Evolutionary conservation across 2,797 vertebrate species (phyloP).

Genomic region (Hypotaenidia okinawae): DNA sequence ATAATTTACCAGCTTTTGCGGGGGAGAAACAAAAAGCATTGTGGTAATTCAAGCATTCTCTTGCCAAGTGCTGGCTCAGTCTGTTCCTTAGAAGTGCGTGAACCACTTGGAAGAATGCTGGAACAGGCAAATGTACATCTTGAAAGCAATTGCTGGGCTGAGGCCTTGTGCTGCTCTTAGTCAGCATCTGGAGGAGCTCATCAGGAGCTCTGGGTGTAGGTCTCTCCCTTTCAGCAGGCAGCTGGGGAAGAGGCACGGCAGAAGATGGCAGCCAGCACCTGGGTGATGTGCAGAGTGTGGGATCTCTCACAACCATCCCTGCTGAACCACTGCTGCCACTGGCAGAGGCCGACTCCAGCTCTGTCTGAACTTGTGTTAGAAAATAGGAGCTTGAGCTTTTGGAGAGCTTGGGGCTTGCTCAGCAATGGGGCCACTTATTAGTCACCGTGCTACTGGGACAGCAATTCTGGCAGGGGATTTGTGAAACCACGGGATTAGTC

Average conservation of each 20-base stretch:
- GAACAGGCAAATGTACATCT: not conserved
- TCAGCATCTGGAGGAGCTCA: not conserved
- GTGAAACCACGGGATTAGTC: not conserved
- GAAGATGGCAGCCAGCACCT: not conserved
- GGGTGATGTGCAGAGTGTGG: fast-evolving
- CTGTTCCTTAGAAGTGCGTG: not conserved
- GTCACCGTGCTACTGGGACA: constrained; percentile 3
- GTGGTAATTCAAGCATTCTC: not conserved
- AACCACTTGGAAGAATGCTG: not conserved
- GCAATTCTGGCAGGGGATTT: not conserved
- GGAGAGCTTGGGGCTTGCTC: constrained; percentile 26
- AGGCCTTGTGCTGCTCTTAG: not conserved
- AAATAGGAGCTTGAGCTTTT: not conserved
- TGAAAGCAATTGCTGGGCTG: fast-evolving
- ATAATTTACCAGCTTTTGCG: not conserved
- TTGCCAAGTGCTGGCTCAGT: constrained; percentile 11
- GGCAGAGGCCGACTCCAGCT: not conserved
- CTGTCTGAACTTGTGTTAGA: not conserved
- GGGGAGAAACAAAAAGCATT: not conserved
- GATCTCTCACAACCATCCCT: not conserved
- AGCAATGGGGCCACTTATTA: not conserved
- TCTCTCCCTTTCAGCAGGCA: not conserved
- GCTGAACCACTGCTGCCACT: not conserved
- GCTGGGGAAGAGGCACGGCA: not conserved
- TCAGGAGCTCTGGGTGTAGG: not conserved